Base-by-base conservation (phyloP, 2,113 vertebrate genomes). In the Ovis canadensis region DNA sequence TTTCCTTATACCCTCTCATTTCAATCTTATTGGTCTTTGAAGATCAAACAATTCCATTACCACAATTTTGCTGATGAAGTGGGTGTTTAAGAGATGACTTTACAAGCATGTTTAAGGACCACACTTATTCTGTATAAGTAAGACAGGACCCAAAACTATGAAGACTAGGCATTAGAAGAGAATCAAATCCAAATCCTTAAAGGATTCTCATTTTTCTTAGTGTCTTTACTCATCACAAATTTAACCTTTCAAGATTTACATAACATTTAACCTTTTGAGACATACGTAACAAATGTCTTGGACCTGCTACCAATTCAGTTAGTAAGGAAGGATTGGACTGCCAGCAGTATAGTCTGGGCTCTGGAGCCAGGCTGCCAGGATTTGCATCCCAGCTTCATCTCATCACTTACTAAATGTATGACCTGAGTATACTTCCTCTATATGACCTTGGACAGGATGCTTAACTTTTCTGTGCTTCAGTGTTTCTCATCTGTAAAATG, bases 401-500 rank as follows among this genome's bases (percentile, higher is more conserved):
- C 85, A 89, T 59, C n/a, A 43, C 40, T 96, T 86, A 36, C 16
- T 77, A 88, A 78, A 25, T 64, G 5, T 78, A 80, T 90, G 74
- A 67, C 67, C 64, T 60, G 27, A 25, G 48, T 77, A 13, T 67
- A 52, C 90, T 83, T 52, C 29, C 84, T 82, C 33, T 48, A 17
- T 52, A 57, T 91, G 74, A 84, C n/a, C 12, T 67, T 50, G 74
- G 40, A 60, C 29, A 96, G n/a, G n/a, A 45, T 33, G 57, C 15
- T 86, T 93, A 48, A 48, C 64, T 16, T 84, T 64, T 83, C 83
- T 80, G 36, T 55, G 55, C 31, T 48, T 78, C 88, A 83, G 55
- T 88, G 74, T 91, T 91, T 94, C 77, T 95, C 52, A 86, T 52
- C 45, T 81, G 23, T 57, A 95, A 97, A 90, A 92, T 67, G 25